Conservation (phyloP, 2,888 invertebrate genomes). For the Heliothis peltigera region DNA sequence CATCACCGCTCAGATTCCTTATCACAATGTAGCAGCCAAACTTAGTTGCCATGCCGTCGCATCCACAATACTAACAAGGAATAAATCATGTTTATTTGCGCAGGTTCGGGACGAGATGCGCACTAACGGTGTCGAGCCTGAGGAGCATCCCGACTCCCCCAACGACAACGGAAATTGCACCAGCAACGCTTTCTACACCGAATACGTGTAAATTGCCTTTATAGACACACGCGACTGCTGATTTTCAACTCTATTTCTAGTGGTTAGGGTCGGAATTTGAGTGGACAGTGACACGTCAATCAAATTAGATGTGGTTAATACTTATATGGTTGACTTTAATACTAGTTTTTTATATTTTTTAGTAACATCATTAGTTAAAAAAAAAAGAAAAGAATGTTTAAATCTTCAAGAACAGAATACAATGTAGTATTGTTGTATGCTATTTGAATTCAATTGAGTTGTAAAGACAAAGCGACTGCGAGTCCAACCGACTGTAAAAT, state of each 20-base stretch:
- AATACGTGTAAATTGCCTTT: constrained; percentile 70
- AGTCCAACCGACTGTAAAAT: not conserved
- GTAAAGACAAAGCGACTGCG: not conserved
- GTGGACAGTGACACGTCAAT: not conserved
- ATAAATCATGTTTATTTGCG: constrained; percentile 35
- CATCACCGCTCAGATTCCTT: not conserved
- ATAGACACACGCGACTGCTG: constrained; percentile 43
- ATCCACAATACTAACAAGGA: constrained; percentile 3
- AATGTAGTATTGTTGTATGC: not conserved
- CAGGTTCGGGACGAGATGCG: constrained; percentile 91
- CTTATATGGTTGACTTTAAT: no score
- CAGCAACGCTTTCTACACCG: constrained; percentile 89
- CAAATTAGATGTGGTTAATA: constrained; percentile 18
- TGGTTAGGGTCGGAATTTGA: constrained; percentile 4
- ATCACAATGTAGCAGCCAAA: constrained; percentile 1
- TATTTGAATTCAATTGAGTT: not conserved
- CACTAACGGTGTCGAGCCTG: constrained; percentile 90
- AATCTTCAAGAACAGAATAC: not conserved
- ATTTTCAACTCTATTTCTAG: constrained; percentile 44
- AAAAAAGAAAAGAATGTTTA: not conserved
- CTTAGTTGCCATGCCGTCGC: not conserved
- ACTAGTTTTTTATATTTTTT: no score
- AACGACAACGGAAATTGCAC: constrained; percentile 91
- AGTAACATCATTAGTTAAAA: no score
- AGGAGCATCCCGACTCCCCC: constrained; percentile 90